phyloP scores from a whole-genome alignment of 37 sponge, comb jelly and placozoan genomes.

The Dysidea cf. avara region DNA sequence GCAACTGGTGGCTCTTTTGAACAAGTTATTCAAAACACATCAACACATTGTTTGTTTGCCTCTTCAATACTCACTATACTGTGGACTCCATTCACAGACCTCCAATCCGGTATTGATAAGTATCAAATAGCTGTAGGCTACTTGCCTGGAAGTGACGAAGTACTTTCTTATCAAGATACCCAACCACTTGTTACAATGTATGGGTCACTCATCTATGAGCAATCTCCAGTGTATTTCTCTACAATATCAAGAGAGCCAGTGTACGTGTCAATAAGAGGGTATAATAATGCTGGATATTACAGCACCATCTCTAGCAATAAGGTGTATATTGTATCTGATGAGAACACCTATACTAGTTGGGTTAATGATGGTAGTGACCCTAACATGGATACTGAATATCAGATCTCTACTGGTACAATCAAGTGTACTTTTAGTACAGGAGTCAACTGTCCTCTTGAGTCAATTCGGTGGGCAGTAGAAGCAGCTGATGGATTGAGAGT shows the following conservation, averaged over 20 bases:
- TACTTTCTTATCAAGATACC: slow-evolving; percentile 18
- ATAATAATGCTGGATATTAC: slow-evolving; percentile 15
- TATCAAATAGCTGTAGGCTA: slow-evolving; percentile 55
- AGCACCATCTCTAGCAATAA: slow-evolving; percentile 21
- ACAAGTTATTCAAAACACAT: not conserved
- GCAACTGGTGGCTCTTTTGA: not conserved
- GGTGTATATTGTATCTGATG: slow-evolving; percentile 40
- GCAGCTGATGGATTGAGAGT: slow-evolving; percentile 53
- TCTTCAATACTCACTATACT: slow-evolving; percentile 31
- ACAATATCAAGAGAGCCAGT: slow-evolving; percentile 2
- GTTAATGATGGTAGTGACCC: slow-evolving; percentile 63
- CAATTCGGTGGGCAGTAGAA: slow-evolving; percentile 58
- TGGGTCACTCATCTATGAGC: not conserved
- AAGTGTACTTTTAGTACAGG: slow-evolving; percentile 32
- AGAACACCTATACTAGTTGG: slow-evolving; percentile 32
- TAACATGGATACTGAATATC: slow-evolving; percentile 54
- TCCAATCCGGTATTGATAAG: not conserved
- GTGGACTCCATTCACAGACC: slow-evolving; percentile 36
- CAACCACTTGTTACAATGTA: slow-evolving; percentile 1
- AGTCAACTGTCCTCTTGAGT: slow-evolving; percentile 50
- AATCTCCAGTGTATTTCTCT: slow-evolving; percentile 10
- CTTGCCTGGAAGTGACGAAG: slow-evolving; percentile 35
- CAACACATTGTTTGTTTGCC: slow-evolving; percentile 49
- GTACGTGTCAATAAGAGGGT: slow-evolving; percentile 51
- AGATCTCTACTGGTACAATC: slow-evolving; percentile 42